These are phyloP conservation scores for Ochlodes sylvanus DNA, from an alignment of 2,888 invertebrate species.

Conservation along the genomic window DNA sequence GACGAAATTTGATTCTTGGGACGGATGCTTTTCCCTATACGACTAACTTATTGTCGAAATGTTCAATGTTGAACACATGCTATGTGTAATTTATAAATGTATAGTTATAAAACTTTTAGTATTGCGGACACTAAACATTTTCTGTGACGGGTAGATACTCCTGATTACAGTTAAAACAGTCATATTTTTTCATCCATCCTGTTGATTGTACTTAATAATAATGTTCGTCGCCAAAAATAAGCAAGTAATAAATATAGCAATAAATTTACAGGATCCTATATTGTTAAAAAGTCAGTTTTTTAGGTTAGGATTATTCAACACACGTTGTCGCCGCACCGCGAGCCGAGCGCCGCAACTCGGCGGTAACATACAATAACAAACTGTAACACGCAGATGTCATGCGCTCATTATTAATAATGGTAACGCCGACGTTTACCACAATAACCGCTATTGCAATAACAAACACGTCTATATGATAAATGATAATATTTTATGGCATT, in stretches of 20 bases:
- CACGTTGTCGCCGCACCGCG: conserved; percentile 46
- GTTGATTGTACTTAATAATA: too few relatives aligned
- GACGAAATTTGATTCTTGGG: too few relatives aligned
- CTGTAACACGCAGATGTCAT: conserved; percentile 72
- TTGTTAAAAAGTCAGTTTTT: conserved; percentile 27
- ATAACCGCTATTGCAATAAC: conserved; percentile 76
- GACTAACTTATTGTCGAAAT: too few relatives aligned
- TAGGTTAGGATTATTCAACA: conserved; percentile 50
- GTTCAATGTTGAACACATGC: too few relatives aligned
- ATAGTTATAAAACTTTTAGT: too few relatives aligned
- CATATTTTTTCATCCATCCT: too few relatives aligned
- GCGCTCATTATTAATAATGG: conserved; percentile 72
- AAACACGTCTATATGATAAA: conserved; percentile 80
- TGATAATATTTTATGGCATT: conserved; percentile 80
- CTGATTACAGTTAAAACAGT: too few relatives aligned
- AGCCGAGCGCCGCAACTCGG: conserved; percentile 54
- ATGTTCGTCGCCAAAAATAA: too few relatives aligned
- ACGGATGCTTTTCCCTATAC: too few relatives aligned
- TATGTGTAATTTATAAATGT: too few relatives aligned
- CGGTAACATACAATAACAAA: conserved; percentile 57
- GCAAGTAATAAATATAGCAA: not conserved
- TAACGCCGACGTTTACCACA: conserved; percentile 80
- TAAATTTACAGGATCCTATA: not conserved
- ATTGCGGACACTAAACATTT: too few relatives aligned
- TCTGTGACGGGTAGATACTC: too few relatives aligned